These are phyloP conservation scores for Limnothrissa miodon DNA, from an alignment of 2,113 vertebrate genomes.

Conservation along the genomic window DNA sequence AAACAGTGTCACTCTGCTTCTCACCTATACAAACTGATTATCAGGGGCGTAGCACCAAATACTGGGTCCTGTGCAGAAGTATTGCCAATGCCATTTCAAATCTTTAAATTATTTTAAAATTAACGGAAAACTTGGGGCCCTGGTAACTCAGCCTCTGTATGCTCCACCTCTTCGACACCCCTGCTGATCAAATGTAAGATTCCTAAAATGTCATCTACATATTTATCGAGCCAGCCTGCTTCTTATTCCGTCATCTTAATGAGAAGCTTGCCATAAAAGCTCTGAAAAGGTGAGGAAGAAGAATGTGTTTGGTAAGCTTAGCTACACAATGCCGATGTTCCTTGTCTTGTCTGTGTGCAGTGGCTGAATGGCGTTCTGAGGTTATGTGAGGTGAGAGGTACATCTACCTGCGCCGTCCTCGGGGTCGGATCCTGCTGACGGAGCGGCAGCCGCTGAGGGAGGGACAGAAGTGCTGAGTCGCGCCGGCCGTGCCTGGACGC, in stretches of 20 bases:
- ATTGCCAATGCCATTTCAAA: no score
- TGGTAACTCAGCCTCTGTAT: no score
- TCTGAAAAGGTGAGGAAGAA: not conserved
- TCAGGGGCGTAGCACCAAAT: no score
- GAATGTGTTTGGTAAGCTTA: not conserved
- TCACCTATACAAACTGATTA: not conserved
- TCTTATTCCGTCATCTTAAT: no score
- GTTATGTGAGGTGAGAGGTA: constrained; percentile 56
- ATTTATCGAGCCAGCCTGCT: no score
- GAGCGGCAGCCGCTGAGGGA: constrained; percentile 51
- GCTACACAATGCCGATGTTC: not conserved
- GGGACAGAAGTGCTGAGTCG: constrained; percentile 64
- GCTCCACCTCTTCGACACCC: no score
- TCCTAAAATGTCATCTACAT: not conserved
- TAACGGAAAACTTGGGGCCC: no score
- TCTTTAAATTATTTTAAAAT: no score
- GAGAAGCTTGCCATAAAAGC: no score
- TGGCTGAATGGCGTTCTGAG: constrained; percentile 30
- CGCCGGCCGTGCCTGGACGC: constrained; percentile 55
- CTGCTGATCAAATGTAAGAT: not conserved
- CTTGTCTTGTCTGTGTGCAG: not conserved
- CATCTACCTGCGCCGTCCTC: not conserved
- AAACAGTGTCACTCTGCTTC: not conserved
- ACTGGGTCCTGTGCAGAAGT: no score
- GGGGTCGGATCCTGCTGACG: constrained; percentile 53